Evolutionary conservation across 2,113 vertebrate species (phyloP).

Genomic region (Macheiramphus alcinus): DNA sequence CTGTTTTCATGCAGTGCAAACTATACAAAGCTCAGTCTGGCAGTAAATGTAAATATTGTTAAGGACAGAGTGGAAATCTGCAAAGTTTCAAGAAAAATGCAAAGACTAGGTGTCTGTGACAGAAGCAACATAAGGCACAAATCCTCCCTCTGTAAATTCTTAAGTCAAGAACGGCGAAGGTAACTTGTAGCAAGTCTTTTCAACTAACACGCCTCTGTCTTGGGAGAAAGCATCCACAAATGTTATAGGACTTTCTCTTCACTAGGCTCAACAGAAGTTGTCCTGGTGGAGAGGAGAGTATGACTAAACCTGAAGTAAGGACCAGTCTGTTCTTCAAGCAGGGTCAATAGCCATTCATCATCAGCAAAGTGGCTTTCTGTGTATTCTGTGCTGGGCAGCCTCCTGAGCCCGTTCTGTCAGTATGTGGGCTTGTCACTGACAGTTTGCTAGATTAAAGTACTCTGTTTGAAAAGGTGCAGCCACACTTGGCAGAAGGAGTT

Average conservation of each 20-base stretch:
- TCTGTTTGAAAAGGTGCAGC: constrained; percentile 10
- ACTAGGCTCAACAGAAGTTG: not conserved
- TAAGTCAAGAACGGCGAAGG: not conserved
- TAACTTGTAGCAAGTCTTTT: not conserved
- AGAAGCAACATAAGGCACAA: not conserved
- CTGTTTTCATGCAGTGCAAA: not conserved
- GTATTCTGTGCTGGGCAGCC: not conserved
- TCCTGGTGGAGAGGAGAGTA: not conserved
- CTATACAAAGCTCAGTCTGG: not conserved
- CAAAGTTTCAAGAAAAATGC: not conserved
- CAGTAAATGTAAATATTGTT: not conserved
- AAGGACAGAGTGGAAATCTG: not conserved
- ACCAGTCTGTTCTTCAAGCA: not conserved
- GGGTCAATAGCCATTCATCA: constrained; percentile 10
- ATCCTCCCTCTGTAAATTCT: not conserved
- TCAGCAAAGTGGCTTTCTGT: not conserved
- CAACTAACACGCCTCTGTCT: not conserved
- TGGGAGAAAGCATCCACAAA: not conserved
- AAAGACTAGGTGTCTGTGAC: not conserved
- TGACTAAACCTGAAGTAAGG: not conserved
- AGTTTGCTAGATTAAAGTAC: not conserved
- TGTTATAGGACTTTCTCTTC: not conserved
- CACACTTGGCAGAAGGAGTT: constrained; percentile 14
- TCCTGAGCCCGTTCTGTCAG: not conserved
- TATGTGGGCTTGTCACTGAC: not conserved